A percentile compares a stretch with the other conserved stretches of the same genome.
Conservation (phyloP, 1,140 invertebrate genomes). For the Hormaphis cornu region DNA sequence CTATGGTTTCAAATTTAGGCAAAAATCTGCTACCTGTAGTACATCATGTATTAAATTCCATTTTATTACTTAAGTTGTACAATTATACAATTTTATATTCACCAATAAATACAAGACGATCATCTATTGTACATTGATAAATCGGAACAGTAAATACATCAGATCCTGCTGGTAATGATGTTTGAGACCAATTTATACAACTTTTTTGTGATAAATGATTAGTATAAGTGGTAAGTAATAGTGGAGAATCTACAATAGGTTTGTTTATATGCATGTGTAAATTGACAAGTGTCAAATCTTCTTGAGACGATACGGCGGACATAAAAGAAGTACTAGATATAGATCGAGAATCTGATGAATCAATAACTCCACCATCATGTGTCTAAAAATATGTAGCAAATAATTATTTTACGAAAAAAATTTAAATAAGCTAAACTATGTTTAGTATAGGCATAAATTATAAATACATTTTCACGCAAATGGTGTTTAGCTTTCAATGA, state of each 20-base stretch:
- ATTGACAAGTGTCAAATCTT: conserved; percentile 85
- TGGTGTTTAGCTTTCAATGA: conserved; percentile 2
- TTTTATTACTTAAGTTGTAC: not conserved
- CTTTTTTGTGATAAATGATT: conserved; percentile 78
- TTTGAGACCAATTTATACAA: conserved; percentile 62
- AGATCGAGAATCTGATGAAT: conserved; percentile 58
- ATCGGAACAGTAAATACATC: conserved; percentile 50
- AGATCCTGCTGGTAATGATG: conserved; percentile 55
- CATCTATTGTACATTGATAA: conserved; percentile 63
- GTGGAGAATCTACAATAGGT: conserved; percentile 82
- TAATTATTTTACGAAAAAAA: no score
- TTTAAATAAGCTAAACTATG: not conserved
- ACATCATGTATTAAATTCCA: not conserved
- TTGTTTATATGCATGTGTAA: conserved; percentile 91
- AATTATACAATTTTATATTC: conserved; percentile 36
- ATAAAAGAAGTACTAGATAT: conserved; percentile 64
- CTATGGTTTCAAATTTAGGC: conserved; percentile 55
- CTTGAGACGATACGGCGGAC: conserved; percentile 67
- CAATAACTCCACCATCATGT: conserved; percentile 37
- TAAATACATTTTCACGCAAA: conserved; percentile 18
- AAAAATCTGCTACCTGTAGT: conserved; percentile 47
- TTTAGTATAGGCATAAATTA: not conserved
- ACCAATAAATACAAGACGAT: conserved; percentile 64
- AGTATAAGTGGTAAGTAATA: conserved; percentile 90
- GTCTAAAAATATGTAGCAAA: not conserved